phyloP scores from a whole-genome alignment of 2,113 vertebrate genomes.

The Bucco capensis region DNA sequence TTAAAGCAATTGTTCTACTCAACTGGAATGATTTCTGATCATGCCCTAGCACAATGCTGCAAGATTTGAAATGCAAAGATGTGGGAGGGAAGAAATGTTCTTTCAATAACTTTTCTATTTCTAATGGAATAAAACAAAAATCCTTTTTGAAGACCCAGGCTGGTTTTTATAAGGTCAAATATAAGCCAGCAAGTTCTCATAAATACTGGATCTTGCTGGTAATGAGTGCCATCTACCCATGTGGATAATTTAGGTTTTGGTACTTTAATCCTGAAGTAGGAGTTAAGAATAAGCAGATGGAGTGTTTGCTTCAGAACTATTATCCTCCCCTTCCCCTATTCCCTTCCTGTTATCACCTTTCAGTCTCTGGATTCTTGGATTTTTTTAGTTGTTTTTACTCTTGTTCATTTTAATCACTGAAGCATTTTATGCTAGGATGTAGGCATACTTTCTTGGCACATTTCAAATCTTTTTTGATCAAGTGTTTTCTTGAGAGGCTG shows the following conservation, averaged over 20 bases:
- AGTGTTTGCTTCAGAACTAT: background rate
- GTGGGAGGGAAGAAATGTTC: background rate
- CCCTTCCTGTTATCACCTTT: background rate
- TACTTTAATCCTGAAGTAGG: background rate
- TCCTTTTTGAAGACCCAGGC: background rate
- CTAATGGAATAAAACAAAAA: background rate
- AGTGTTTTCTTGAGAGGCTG: background rate
- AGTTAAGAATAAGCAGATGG: background rate
- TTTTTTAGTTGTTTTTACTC: background rate
- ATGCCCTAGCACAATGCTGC: background rate
- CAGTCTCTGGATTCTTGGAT: background rate
- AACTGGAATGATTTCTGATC: slow-evolving; percentile 37
- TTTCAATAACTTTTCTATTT: background rate
- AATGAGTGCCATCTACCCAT: background rate
- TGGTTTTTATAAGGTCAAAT: background rate
- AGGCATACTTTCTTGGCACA: background rate
- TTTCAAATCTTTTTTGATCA: background rate
- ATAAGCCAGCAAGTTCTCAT: background rate
- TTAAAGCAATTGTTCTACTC: slow-evolving; percentile 56
- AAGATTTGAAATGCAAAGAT: slow-evolving; percentile 38
- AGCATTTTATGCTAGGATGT: background rate
- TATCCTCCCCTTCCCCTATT: background rate
- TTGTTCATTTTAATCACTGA: background rate
- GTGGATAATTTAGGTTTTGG: background rate
- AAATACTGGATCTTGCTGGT: background rate